Evolutionary conservation across 2,797 vertebrate species (phyloP), one percentile per base, ranked within the genome.

Genomic region (Pangasius sanitwongsei): DNA sequence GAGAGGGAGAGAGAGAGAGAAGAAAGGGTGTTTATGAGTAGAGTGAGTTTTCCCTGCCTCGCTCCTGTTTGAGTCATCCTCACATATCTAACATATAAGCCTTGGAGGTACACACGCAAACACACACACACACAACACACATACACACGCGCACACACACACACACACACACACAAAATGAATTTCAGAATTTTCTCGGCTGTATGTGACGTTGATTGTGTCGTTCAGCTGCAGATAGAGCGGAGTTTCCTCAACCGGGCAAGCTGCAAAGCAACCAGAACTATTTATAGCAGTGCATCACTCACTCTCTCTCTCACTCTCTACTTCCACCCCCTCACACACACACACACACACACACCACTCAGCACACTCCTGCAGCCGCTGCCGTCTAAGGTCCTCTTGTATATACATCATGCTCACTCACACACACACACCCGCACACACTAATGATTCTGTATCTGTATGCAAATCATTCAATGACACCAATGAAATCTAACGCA

Each of bases 241-340:
- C 5, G 80, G 88, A 87, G 80, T 83, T 89, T 89, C 88, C 88
- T 87, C 70, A 89, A 72, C 85, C 67, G 65, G 86, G 69, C 70
- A 77, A 77, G 80, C 86, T 87, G 88, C 88, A 87, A 77, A 89
- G 88, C 88, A 89, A 89, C 88, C 85, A 83, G 85, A 84, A 89
- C 88, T 89, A 90, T 87, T 89, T 87, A 80, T 88, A 90, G 85
- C 72, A 85, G 74, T 65, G 57, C 83, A 88, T 87, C 87, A 85
- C 80, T 78, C 63, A 69, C 85, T 88, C n/a, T 90, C 86, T 90
- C 85, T 85, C 61, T 87, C 86, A 81, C 69, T 83, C 85, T 88
- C 82, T 61, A 86, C 83, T 72, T 85, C 85, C 87, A 88, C 74
- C 67, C 87, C 59, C 87, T 83, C 89, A 90, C 81, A 86, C 83